Evolutionary conservation across 2,797 vertebrate species (phyloP).

Genomic region (Esox lucius): DNA sequence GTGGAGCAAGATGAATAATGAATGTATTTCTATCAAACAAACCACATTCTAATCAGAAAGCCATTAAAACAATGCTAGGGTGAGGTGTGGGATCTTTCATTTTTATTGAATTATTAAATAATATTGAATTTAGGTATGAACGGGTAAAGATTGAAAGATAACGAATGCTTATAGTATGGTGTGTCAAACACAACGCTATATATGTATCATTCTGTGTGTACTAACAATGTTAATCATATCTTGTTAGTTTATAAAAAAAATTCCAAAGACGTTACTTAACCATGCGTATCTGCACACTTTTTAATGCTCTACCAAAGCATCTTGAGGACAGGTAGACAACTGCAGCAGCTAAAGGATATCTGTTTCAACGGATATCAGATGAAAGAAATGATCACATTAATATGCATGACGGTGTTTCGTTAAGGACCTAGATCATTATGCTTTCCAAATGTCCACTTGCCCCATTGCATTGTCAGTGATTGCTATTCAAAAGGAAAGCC

Average conservation of each 20-base stretch:
- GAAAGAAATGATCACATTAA: constrained; percentile 12
- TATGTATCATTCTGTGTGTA: background rate
- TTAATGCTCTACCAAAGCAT: background rate
- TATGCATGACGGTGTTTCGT: constrained; percentile 1
- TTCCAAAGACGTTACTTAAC: background rate
- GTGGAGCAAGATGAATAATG: constrained; percentile 32
- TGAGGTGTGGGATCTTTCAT: no score
- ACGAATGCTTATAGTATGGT: background rate
- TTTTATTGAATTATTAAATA: no score
- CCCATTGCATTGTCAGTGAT: constrained; percentile 2
- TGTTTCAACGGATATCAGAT: background rate
- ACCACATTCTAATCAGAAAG: constrained; percentile 16
- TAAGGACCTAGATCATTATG: background rate
- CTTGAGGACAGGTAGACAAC: background rate
- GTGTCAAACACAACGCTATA: background rate
- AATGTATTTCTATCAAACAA: constrained; percentile 2
- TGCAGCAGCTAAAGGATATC: background rate
- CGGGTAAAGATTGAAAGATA: background rate
- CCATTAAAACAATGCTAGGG: background rate
- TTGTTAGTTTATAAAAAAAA: background rate
- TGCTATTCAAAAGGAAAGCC: background rate
- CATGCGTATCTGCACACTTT: background rate
- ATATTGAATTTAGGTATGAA: background rate
- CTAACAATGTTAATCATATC: background rate
- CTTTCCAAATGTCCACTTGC: background rate